Conservation (phyloP, 2,888 invertebrate genomes). For the Conchocele bisecta region DNA sequence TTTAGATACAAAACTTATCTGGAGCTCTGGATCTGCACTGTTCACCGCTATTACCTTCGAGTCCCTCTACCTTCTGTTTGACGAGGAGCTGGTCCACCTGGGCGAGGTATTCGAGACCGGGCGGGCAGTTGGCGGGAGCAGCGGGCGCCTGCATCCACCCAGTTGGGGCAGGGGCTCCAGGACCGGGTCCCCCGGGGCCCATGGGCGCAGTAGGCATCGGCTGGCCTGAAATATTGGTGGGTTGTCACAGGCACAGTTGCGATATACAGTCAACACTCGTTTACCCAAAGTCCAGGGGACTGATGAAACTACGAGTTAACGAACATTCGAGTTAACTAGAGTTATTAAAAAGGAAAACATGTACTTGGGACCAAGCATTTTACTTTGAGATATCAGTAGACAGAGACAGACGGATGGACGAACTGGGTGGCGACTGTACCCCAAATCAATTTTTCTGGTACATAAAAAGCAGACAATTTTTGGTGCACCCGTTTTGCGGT, state of each 20-base stretch:
- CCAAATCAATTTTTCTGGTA: not conserved
- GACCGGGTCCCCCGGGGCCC: slow-evolving; percentile 10
- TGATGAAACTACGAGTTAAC: too few relatives aligned
- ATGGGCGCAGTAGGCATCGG: not conserved
- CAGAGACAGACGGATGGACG: too few relatives aligned
- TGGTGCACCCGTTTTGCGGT: not conserved
- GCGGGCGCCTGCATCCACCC: slow-evolving; percentile 69
- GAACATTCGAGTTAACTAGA: too few relatives aligned
- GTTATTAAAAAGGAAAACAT: too few relatives aligned
- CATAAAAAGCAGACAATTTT: not conserved
- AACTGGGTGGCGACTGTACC: too few relatives aligned
- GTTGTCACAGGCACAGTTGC: not conserved
- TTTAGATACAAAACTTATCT: too few relatives aligned
- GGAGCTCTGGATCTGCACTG: too few relatives aligned
- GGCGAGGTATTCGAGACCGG: slow-evolving; percentile 81
- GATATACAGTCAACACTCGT: too few relatives aligned
- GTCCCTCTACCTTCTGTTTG: slow-evolving; percentile 82
- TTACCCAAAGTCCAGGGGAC: too few relatives aligned
- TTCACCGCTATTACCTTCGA: slow-evolving; percentile 82
- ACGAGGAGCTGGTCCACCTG: slow-evolving; percentile 82
- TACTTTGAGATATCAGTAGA: too few relatives aligned
- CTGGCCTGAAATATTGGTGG: not conserved
- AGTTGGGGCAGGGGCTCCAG: slow-evolving; percentile 36
- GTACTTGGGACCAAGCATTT: not conserved
- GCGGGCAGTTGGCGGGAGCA: slow-evolving; percentile 75